A percentile compares a stretch with the other conserved stretches of the same genome.
Evolutionary conservation across 2,888 invertebrate species (phyloP).

Genomic region (Drosophila infuscata): DNA sequence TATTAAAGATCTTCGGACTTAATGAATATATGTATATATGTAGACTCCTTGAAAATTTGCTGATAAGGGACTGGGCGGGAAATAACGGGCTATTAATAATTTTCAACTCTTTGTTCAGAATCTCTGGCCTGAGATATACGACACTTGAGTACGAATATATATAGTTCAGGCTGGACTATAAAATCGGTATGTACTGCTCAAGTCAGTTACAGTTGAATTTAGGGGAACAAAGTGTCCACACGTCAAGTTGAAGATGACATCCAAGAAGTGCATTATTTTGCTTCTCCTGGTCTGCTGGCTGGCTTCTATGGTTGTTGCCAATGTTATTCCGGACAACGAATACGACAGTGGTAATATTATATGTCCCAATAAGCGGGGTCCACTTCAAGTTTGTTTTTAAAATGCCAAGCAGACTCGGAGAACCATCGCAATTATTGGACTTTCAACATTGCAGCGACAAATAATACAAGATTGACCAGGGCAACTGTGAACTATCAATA

Average conservation of each 20-base stretch:
- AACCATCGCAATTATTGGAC: neutral
- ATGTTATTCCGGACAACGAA: neutral
- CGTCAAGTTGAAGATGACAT: constrained; percentile 39
- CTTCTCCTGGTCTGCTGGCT: constrained; percentile 42
- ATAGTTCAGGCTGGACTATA: constrained; percentile 23
- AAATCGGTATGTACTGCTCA: neutral
- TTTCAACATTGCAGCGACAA: neutral
- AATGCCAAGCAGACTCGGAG: neutral
- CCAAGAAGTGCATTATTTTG: constrained; percentile 34
- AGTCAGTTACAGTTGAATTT: constrained; percentile 21
- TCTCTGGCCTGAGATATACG: neutral
- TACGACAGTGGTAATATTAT: too few relatives aligned
- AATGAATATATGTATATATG: neutral
- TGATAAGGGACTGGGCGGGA: constrained; percentile 11
- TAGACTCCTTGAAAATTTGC: too few relatives aligned
- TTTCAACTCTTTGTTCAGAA: constrained; percentile 1
- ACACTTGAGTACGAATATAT: constrained; percentile 1
- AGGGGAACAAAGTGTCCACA: constrained; percentile 6
- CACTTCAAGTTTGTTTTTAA: neutral
- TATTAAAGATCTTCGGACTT: neutral
- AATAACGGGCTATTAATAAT: constrained; percentile 14
- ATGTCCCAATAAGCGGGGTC: too few relatives aligned
- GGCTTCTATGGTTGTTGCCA: constrained; percentile 19
- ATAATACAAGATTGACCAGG: too few relatives aligned
- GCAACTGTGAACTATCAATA: too few relatives aligned